Percentiles rank a stretch among this genome's conserved stretches.
Evolutionary conservation across 2,797 vertebrate genomes (phyloP).

Genomic region (Danio choprae): DNA sequence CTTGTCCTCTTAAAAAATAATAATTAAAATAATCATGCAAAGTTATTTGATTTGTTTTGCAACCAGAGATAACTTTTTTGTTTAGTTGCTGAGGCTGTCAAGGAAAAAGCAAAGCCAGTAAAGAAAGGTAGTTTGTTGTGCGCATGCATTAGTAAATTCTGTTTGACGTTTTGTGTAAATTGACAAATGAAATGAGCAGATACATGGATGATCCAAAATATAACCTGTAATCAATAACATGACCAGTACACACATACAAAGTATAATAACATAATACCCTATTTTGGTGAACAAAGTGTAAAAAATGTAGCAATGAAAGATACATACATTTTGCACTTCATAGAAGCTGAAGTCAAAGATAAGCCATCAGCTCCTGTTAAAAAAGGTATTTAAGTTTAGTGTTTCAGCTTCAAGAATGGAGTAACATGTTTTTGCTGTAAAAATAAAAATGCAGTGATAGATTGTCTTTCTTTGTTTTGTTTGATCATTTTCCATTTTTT

Average conservation of each 20-base stretch:
- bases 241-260: too few relatives aligned
- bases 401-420: neutral
- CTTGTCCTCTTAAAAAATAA: neutral
- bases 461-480: neutral
- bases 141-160: neutral
- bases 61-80: neutral
- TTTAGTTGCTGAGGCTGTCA: conserved; percentile 21
- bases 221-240: too few relatives aligned
- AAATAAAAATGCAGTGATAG: neutral
- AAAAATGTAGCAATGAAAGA: neutral
- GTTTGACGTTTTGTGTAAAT: neutral
- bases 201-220: too few relatives aligned
- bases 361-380: neutral
- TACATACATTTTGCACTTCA: neutral
- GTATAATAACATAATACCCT: too few relatives aligned
- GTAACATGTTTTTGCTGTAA: neutral
- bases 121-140: conserved; percentile 17
- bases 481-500: neutral
- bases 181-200: neutral
- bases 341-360: conserved; percentile 24
- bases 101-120: conserved; percentile 31
- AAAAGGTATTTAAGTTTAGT: neutral
- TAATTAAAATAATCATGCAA: neutral
- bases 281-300: neutral
- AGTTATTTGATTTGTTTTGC: neutral